Evolutionary conservation across 2,113 vertebrate genomes (phyloP), one percentile per base, ranked within the genome.

Genomic region (Riparia riparia): DNA sequence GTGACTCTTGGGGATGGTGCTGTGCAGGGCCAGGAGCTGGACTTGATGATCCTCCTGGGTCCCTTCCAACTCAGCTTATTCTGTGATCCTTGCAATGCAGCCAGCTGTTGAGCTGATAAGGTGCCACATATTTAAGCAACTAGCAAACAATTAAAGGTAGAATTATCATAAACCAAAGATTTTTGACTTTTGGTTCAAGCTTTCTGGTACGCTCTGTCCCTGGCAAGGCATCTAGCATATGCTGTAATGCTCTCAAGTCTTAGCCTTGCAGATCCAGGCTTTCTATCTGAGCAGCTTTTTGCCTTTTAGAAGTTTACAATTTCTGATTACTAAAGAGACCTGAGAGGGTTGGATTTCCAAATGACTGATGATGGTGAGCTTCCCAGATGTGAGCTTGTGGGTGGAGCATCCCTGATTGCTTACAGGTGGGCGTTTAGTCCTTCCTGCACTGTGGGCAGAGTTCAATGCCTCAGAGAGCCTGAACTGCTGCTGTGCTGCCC

Each of bases 341-440:
- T 37, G 60, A 41, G 41, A 31, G 45, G 42, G 39, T 32, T 6
- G 7, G 25, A 37, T 73, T 83, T 51, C 28, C 69, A 28, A 21
- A 37, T 0, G 7, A 37, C 17, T 0, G 31, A 25, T 15, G 44
- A 41, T 1, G 4, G 41, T 20, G 50, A 58, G 16, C 50, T 78
- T 53, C 73, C 70, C 53, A 56, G 85, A 39, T 4, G 8, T 32
- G 44, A 54, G 21, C 42, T 32, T 49, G 8, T 7, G 21, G 57
- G 3, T 58, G 12, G 29, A n/a, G 10, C 47, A 45, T 9, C 44
- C 24, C 34, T 66, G n/a, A 60, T 65, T n/a, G 37, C 19, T 24
- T 69, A 47, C 12, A 31, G 25, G 7, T 2, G 53, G 11, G 8
- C 24, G 8, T 53, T 79, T 28, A 51, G 31, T 60, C 53, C 58